phyloP scores from a whole-genome alignment of 2,113 vertebrate genomes.

The Ochotona princeps region DNA sequence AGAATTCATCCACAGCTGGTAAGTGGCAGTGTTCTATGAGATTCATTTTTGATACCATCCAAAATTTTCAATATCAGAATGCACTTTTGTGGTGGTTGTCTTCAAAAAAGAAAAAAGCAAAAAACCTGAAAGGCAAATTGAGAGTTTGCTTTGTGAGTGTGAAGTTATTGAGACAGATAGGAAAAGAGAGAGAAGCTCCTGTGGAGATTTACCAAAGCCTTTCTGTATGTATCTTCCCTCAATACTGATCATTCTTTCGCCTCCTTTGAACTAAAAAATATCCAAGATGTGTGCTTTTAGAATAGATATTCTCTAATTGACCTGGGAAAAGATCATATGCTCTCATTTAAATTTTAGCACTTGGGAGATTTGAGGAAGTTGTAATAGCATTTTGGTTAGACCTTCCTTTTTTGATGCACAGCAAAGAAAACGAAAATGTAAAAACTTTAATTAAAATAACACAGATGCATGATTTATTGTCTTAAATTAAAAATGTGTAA shows the following conservation, averaged over 20 bases:
- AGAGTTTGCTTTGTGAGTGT: background rate
- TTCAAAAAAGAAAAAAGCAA: slow-evolving; percentile 47
- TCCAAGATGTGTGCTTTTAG: background rate
- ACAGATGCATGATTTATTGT: slow-evolving; percentile 13
- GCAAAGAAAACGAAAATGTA: slow-evolving; percentile 29
- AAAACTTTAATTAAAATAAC: background rate
- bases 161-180: background rate
- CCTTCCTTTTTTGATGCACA: slow-evolving; percentile 27
- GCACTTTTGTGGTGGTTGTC: slow-evolving; percentile 28
- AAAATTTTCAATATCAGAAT: slow-evolving; percentile 79
- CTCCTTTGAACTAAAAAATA: background rate
- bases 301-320: slow-evolving; percentile 20
- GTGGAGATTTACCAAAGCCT: background rate
- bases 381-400: background rate
- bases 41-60: slow-evolving; percentile 93
- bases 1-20: slow-evolving; percentile 90
- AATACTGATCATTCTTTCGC: background rate
- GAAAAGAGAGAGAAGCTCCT: background rate
- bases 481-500: slow-evolving; percentile 55
- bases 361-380: background rate
- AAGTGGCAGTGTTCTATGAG: slow-evolving; percentile 93
- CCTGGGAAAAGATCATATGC: background rate
- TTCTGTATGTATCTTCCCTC: background rate
- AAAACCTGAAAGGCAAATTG: slow-evolving; percentile 72
- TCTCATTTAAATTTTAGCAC: slow-evolving; percentile 55